Conservation (phyloP, 1,140 invertebrate genomes). For the Philopotamus ludificatus region DNA sequence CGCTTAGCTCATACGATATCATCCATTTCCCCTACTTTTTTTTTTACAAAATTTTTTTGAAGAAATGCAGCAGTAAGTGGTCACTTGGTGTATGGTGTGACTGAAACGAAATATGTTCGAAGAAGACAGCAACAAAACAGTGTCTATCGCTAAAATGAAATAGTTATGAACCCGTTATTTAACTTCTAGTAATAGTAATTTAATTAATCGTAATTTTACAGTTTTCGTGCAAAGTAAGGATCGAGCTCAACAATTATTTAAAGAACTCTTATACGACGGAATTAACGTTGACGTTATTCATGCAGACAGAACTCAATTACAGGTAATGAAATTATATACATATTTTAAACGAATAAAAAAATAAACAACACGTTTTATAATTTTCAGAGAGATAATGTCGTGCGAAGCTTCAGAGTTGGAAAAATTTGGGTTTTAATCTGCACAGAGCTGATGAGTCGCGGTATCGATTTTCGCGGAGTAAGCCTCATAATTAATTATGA, state of each 20-base stretch:
- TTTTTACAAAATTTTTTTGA: no score
- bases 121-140: no score
- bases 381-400: slow-evolving; percentile 80
- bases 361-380: slow-evolving; percentile 44
- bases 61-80: no score
- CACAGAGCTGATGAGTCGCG: slow-evolving; percentile 94
- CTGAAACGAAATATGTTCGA: no score
- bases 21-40: no score
- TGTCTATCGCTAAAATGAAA: no score
- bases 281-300: slow-evolving; percentile 95
- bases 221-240: slow-evolving; percentile 69
- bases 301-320: slow-evolving; percentile 82
- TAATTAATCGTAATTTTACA: slow-evolving; percentile 38
- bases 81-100: no score
- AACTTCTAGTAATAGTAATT: neutral
- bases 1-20: no score
- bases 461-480: slow-evolving; percentile 97
- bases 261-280: slow-evolving; percentile 88
- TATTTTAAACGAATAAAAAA: slow-evolving; percentile 8
- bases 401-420: slow-evolving; percentile 85
- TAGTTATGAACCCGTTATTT: no score
- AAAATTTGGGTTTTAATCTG: slow-evolving; percentile 96
- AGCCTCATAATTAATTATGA: slow-evolving; percentile 98
- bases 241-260: slow-evolving; percentile 87
- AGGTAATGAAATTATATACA: slow-evolving; percentile 62